Evolutionary conservation across 1,140 invertebrate genomes (phyloP).

Genomic region (Diorhabda elongata): DNA sequence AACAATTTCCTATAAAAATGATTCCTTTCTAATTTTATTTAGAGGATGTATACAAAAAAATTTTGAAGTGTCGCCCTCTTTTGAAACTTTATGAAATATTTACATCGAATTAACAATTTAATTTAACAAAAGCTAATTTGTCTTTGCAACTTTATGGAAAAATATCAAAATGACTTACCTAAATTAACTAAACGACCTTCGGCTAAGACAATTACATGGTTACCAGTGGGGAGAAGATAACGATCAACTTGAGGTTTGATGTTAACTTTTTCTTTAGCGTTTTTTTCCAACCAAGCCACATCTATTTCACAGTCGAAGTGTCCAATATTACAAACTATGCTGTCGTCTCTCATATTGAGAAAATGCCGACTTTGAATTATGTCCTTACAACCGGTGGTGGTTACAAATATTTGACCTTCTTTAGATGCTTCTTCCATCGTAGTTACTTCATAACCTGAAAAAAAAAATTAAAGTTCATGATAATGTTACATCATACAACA

Average conservation of each 20-base stretch:
- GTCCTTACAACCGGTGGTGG: constrained; percentile 94
- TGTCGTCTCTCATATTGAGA: constrained; percentile 89
- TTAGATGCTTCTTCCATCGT: constrained; percentile 95
- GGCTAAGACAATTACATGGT: constrained; percentile 91
- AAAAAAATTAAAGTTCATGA: neutral
- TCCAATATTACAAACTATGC: constrained; percentile 99
- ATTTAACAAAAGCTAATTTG: too few species aligned
- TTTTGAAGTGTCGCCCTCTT: too few species aligned
- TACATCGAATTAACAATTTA: too few species aligned
- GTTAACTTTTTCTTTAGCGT: constrained; percentile 83
- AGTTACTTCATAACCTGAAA: constrained; percentile 78
- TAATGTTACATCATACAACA: neutral
- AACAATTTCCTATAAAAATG: too few species aligned
- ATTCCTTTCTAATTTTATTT: too few species aligned
- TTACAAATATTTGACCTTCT: constrained; percentile 94
- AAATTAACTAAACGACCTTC: constrained; percentile 97
- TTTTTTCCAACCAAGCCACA: constrained; percentile 94
- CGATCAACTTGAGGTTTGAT: constrained; percentile 99
- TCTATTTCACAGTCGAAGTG: constrained; percentile 99
- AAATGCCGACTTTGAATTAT: constrained; percentile 91
- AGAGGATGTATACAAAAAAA: too few species aligned
- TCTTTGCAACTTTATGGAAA: too few species aligned
- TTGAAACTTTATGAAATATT: too few species aligned
- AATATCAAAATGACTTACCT: constrained; percentile 43
- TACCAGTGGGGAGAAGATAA: constrained; percentile 84